These are phyloP conservation scores for Bombus consobrinus DNA, from an alignment of 1,140 invertebrate genomes.

Conservation along the genomic window DNA sequence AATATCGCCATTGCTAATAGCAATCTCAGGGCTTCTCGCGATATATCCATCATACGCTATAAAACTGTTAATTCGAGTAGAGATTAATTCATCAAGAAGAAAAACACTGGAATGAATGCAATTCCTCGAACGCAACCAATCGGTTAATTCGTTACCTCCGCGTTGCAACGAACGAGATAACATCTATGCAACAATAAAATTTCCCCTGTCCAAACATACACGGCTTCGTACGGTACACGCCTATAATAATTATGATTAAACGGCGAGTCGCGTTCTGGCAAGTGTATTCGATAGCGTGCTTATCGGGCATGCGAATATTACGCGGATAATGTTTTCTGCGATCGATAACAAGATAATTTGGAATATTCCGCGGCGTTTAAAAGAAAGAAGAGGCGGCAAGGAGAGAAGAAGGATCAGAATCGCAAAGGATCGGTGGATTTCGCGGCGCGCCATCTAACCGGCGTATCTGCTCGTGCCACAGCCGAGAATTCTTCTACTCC, in stretches of 20 bases:
- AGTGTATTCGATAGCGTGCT: conserved; percentile 18
- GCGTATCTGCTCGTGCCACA: neutral
- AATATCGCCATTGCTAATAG: neutral
- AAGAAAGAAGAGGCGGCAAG: neutral
- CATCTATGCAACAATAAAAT: conserved; percentile 29
- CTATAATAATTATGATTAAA: neutral
- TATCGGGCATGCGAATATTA: conserved; percentile 11
- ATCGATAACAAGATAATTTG: conserved; percentile 30
- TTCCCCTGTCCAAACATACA: neutral
- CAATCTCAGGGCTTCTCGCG: neutral
- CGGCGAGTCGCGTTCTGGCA: neutral
- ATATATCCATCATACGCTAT: neutral
- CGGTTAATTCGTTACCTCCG: neutral
- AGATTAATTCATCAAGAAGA: neutral
- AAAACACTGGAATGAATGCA: neutral
- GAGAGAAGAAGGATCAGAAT: neutral
- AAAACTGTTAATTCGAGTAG: neutral
- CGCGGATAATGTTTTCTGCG: neutral
- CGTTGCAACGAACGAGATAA: neutral
- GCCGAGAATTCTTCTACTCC: conserved; percentile 26
- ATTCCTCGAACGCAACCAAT: neutral
- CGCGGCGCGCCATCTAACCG: conserved; percentile 22
- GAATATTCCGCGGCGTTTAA: conserved; percentile 13
- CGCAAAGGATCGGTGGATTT: conserved; percentile 17
- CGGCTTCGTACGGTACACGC: neutral